Conservation (phyloP, 2,113 vertebrate genomes). For the Mirounga angustirostris region DNA sequence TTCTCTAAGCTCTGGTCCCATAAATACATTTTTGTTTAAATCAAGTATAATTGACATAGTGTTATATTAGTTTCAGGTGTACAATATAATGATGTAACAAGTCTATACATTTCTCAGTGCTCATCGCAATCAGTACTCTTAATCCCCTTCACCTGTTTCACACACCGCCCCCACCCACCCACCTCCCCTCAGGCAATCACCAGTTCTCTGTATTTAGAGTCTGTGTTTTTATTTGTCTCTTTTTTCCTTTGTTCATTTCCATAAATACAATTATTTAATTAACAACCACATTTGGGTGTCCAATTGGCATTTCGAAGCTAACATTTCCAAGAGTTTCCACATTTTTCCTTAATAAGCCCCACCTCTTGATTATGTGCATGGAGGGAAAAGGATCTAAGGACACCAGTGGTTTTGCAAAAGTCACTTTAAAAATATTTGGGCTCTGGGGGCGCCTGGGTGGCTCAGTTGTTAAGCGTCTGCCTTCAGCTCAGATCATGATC, state of each 20-base stretch:
- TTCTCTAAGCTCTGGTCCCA: background rate
- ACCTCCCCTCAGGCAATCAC: background rate
- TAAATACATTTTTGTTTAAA: background rate
- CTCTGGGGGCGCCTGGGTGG: background rate
- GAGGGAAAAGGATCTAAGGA: background rate
- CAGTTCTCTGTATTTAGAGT: background rate
- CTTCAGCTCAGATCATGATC: no score
- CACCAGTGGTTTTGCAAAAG: background rate
- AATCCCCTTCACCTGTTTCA: background rate
- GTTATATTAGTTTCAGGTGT: background rate
- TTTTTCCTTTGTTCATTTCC: background rate
- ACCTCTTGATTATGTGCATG: background rate
- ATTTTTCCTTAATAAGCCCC: background rate
- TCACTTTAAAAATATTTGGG: background rate
- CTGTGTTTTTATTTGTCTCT: background rate
- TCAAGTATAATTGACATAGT: background rate
- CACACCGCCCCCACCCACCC: background rate
- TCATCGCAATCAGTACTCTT: background rate
- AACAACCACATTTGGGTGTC: background rate
- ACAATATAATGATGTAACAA: background rate
- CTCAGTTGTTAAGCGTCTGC: no score
- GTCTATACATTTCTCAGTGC: background rate
- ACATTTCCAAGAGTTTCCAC: background rate
- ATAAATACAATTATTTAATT: slow-evolving; percentile 2
- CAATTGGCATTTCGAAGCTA: background rate